Conservation (phyloP, 2,888 invertebrate species). For the Polydrusus pterygomalis region DNA sequence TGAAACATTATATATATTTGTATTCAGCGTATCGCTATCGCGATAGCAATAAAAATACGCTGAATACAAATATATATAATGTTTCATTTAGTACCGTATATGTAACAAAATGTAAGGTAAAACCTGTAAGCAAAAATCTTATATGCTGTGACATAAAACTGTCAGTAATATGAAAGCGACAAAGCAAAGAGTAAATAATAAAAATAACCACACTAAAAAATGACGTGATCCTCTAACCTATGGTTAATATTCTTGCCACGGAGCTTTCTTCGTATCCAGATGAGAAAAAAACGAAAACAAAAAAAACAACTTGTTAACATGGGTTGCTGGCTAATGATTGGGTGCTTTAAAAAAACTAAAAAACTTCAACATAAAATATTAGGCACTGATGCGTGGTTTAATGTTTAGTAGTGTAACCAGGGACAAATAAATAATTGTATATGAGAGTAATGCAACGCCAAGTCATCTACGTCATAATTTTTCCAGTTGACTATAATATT, state of each 20-base stretch:
- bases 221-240: constrained; percentile 80
- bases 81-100: too few species aligned
- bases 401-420: constrained; percentile 35
- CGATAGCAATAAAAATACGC: too few species aligned
- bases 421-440: too few species aligned
- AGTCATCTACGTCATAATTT: too few species aligned
- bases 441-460: too few species aligned
- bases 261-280: constrained; percentile 80
- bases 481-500: too few species aligned
- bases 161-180: constrained; percentile 13
- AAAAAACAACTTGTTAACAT: constrained; percentile 57
- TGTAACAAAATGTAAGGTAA: constrained; percentile 15
- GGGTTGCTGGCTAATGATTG: constrained; percentile 39
- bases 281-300: constrained; percentile 68
- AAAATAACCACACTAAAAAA: constrained; percentile 43
- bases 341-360: constrained; percentile 44
- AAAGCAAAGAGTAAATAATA: constrained; percentile 45
- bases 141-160: not conserved
- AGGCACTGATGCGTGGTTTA: constrained; percentile 35
- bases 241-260: constrained; percentile 84
- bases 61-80: too few species aligned
- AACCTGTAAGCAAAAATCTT: not conserved
- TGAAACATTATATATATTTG: too few species aligned
- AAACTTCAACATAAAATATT: constrained; percentile 51
- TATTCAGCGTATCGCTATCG: too few species aligned